Base-by-base conservation (phyloP, 1,140 invertebrate species). In the Danaus melanippus region DNA sequence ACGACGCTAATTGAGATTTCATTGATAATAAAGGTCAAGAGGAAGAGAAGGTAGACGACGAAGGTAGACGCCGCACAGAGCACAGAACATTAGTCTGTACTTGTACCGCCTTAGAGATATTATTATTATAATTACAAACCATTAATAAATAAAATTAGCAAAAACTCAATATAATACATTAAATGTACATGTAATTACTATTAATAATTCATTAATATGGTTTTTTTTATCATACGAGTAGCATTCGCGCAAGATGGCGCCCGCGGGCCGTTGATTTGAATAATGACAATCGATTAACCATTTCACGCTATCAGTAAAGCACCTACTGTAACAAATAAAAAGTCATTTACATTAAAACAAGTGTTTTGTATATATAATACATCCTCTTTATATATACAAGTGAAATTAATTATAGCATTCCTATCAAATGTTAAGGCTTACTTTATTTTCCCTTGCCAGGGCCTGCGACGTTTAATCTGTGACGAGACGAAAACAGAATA, bases 1-100 rank as follows among this genome's bases (percentile, higher is more conserved):
- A 74, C 56, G 9, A 50, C 60, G 65, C 61, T 64, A 66, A 76
- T 73, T 71, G 62, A 68, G 67, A 69, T 71, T 72, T 76, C 63
- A 71, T 64, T 67, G 57, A 65, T 56, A 42, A 32, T 52, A 71
- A 63, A 66, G 62, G 61, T 66, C 67, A 68, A 56, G 40, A 56
- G 47, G 44, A 53, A 60, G 39, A 7, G n/a, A n/a, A n/a, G n/a
- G n/a, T n/a, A n/a, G n/a, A n/a, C n/a, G n/a, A n/a, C n/a, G n/a
- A n/a, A n/a, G n/a, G n/a, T n/a, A n/a, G n/a, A n/a, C 8, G 10
- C 1, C 0, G 10, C 9, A 6, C 3, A 41, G 7, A 32, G 5
- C 6, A 32, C 6, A 32, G 6, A 32, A 8, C 21, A 32, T 32
- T 3, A 32, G 2, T 3, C 8, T 12, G 3, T n/a, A 11, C 9